phyloP scores from a whole-genome alignment of 2,888 invertebrate genomes.

The Anticlea derivata region DNA sequence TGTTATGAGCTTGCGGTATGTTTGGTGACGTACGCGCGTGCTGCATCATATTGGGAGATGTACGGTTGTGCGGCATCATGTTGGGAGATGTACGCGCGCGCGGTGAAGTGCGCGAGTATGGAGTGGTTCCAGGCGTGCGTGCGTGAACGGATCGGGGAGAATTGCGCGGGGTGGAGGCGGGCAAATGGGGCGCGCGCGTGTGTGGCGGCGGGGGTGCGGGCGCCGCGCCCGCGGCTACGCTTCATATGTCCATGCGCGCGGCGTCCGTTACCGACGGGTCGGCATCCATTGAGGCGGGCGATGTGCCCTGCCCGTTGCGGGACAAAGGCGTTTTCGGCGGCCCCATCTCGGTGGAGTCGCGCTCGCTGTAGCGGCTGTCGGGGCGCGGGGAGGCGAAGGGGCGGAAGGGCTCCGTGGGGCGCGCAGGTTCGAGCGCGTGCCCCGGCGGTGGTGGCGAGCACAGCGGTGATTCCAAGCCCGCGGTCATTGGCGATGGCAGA shows the following conservation, averaged over 20 bases:
- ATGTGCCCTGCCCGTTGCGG: constrained; percentile 73
- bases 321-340: constrained; percentile 69
- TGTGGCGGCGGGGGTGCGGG: constrained; percentile 42
- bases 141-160: constrained; percentile 1
- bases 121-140: constrained; percentile 4
- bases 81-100: constrained; percentile 15
- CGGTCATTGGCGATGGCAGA: constrained; percentile 81
- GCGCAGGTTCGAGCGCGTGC: constrained; percentile 86
- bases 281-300: constrained; percentile 81
- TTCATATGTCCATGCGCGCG: constrained; percentile 84
- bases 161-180: constrained; percentile 36
- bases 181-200: constrained; percentile 1
- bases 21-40: constrained; percentile 12
- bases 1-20: constrained; percentile 1
- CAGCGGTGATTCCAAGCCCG: constrained; percentile 85
- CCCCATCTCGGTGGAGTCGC: constrained; percentile 82
- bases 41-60: constrained; percentile 2
- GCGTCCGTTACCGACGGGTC: constrained; percentile 80
- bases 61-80: constrained; percentile 3
- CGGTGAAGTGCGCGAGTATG: constrained; percentile 3
- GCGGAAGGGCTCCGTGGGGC: constrained; percentile 79
- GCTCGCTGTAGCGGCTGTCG: constrained; percentile 86
- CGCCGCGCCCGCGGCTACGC: constrained; percentile 75
- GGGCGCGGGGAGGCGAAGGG: constrained; percentile 84
- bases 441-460: constrained; percentile 86